Evolutionary conservation across 2,797 vertebrate genomes (phyloP).

Genomic region (Peromyscus eremicus): DNA sequence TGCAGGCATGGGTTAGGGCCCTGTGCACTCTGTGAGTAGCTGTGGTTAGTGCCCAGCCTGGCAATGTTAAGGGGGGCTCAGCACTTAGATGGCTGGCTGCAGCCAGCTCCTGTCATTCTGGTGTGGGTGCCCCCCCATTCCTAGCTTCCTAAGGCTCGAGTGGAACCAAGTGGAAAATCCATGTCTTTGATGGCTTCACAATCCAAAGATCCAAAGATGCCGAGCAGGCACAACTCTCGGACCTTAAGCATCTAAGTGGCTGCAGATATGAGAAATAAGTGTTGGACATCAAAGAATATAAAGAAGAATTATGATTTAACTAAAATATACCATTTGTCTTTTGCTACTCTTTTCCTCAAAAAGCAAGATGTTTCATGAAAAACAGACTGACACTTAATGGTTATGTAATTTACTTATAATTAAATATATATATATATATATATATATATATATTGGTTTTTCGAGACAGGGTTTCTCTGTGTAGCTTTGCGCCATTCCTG

Average conservation of each 20-base stretch:
- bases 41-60: background rate
- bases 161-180: background rate
- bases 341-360: background rate
- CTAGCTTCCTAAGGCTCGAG: background rate
- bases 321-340: background rate
- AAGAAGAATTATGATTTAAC: constrained; percentile 6
- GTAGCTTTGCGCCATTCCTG: too few species aligned
- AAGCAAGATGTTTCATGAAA: constrained; percentile 1
- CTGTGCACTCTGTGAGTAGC: background rate
- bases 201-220: background rate
- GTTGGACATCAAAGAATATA: background rate
- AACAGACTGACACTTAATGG: background rate
- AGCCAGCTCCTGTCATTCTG: background rate
- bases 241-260: background rate
- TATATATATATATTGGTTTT: too few species aligned
- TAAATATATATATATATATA: too few species aligned
- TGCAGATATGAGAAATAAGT: background rate
- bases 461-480: too few species aligned
- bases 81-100: background rate
- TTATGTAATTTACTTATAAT: constrained; percentile 61
- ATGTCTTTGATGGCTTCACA: background rate
- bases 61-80: background rate
- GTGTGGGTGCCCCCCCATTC: background rate
- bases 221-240: background rate
- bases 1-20: background rate